phyloP scores from a whole-genome alignment of 2,113 vertebrate species.

The Nerophis lumbriciformis region DNA sequence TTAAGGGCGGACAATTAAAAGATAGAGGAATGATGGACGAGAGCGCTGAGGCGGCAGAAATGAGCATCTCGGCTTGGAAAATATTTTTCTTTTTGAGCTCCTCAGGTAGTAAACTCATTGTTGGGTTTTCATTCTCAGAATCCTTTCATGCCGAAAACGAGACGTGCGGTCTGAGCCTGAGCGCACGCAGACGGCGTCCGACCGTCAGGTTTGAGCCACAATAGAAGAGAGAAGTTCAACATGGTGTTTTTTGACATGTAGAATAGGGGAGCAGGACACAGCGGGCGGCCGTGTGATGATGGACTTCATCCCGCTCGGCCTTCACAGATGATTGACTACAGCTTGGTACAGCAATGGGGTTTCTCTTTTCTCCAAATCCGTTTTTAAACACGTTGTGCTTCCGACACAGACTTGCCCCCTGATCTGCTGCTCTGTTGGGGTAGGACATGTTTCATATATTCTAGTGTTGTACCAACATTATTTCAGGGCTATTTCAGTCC shows the following conservation, averaged over 20 bases:
- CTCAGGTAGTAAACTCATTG: slow-evolving; percentile 31
- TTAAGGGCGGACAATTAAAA: slow-evolving; percentile 37
- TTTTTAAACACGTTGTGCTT: slow-evolving; percentile 25
- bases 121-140: slow-evolving; percentile 24
- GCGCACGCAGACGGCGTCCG: too few species aligned
- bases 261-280: slow-evolving; percentile 51
- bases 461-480: too few species aligned
- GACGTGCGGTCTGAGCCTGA: too few species aligned
- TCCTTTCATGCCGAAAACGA: slow-evolving; percentile 18
- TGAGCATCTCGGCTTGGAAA: slow-evolving; percentile 7
- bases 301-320: slow-evolving; percentile 38
- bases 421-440: background rate
- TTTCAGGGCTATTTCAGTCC: too few species aligned
- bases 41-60: slow-evolving; percentile 19
- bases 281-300: slow-evolving; percentile 59
- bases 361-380: slow-evolving; percentile 19
- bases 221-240: slow-evolving; percentile 8
- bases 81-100: slow-evolving; percentile 12
- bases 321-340: slow-evolving; percentile 47
- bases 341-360: slow-evolving; percentile 8
- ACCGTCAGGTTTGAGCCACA: background rate
- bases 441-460: too few species aligned
- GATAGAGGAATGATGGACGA: slow-evolving; percentile 12
- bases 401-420: slow-evolving; percentile 41
- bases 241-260: slow-evolving; percentile 19